A percentile compares a stretch with the other conserved stretches of the same genome.
Evolutionary conservation across 30 jellyfish, hydroid and myxozoan genomes (phyloP).

Genomic region (Sanderia malayensis): DNA sequence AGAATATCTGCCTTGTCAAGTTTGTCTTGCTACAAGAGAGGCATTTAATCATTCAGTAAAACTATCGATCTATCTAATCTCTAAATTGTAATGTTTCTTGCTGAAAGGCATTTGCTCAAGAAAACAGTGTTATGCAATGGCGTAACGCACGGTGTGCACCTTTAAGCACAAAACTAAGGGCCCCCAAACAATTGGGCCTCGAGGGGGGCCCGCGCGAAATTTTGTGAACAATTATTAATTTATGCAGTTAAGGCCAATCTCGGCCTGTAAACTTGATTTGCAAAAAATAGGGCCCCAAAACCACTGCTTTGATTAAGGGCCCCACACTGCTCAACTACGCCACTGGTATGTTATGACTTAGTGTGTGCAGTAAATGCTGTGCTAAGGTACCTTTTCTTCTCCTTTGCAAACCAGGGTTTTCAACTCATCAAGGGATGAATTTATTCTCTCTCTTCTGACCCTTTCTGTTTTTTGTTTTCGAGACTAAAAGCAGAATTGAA

Average conservation of each 20-base stretch:
- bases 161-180: too few relatives aligned
- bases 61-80: too few relatives aligned
- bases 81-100: background rate
- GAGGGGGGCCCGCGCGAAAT: too few relatives aligned
- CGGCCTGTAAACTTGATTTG: too few relatives aligned
- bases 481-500: constrained; percentile 30
- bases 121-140: too few relatives aligned
- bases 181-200: too few relatives aligned
- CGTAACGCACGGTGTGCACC: too few relatives aligned
- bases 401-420: constrained; percentile 47
- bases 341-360: background rate
- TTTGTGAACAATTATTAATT: too few relatives aligned
- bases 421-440: constrained; percentile 47
- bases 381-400: constrained; percentile 41
- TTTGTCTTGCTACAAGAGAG: constrained; percentile 25
- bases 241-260: too few relatives aligned
- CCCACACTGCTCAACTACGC: background rate
- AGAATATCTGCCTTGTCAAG: constrained; percentile 58
- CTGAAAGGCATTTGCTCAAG: background rate
- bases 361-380: background rate
- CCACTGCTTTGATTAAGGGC: too few relatives aligned
- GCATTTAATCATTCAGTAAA: too few relatives aligned
- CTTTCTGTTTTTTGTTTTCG: constrained; percentile 63
- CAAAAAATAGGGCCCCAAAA: too few relatives aligned
- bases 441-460: constrained; percentile 59